A percentile compares a stretch with the other conserved stretches of the same genome.
Evolutionary conservation across 2,113 vertebrate genomes (phyloP).

Genomic region (Anguilla japonica): DNA sequence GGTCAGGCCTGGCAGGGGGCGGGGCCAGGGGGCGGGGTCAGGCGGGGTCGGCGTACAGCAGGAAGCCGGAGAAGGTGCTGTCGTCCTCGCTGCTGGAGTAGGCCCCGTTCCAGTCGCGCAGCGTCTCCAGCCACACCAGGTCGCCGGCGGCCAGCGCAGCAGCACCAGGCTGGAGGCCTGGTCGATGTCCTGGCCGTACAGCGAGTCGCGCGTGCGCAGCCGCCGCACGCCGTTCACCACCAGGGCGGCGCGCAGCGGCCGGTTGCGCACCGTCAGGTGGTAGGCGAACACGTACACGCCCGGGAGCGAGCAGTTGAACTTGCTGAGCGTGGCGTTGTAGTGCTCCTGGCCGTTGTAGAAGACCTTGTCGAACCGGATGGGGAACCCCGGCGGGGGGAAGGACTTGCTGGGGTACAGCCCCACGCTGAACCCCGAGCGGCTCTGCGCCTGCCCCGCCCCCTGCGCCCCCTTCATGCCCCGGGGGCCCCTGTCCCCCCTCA

Average conservation of each 20-base stretch:
- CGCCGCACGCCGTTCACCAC: slow-evolving; percentile 79
- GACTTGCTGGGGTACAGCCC: slow-evolving; percentile 83
- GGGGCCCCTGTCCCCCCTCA: slow-evolving; percentile 77
- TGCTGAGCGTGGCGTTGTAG: slow-evolving; percentile 79
- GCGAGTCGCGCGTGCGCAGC: slow-evolving; percentile 83
- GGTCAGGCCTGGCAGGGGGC: no score
- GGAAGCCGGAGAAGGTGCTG: slow-evolving; percentile 91
- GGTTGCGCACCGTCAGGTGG: slow-evolving; percentile 88
- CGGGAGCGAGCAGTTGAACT: slow-evolving; percentile 83
- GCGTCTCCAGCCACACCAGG: slow-evolving; percentile 91
- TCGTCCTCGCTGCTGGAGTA: slow-evolving; percentile 90
- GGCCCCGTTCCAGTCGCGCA: slow-evolving; percentile 90
- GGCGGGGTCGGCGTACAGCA: slow-evolving; percentile 79
- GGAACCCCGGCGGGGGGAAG: slow-evolving; percentile 84
- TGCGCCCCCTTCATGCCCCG: slow-evolving; percentile 82
- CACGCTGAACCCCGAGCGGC: slow-evolving; percentile 85
- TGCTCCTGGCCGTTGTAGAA: slow-evolving; percentile 84
- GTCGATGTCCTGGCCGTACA: slow-evolving; percentile 92
- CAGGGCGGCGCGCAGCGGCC: slow-evolving; percentile 82
- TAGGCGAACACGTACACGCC: slow-evolving; percentile 91
- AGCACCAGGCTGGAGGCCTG: slow-evolving; percentile 87
- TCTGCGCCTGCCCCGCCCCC: slow-evolving; percentile 58
- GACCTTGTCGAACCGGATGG: slow-evolving; percentile 87
- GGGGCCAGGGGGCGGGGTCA: slow-evolving; percentile 30
- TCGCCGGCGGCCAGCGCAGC: slow-evolving; percentile 79